phyloP scores from a whole-genome alignment of 2,113 vertebrate genomes.

The Caranx melampygus region DNA sequence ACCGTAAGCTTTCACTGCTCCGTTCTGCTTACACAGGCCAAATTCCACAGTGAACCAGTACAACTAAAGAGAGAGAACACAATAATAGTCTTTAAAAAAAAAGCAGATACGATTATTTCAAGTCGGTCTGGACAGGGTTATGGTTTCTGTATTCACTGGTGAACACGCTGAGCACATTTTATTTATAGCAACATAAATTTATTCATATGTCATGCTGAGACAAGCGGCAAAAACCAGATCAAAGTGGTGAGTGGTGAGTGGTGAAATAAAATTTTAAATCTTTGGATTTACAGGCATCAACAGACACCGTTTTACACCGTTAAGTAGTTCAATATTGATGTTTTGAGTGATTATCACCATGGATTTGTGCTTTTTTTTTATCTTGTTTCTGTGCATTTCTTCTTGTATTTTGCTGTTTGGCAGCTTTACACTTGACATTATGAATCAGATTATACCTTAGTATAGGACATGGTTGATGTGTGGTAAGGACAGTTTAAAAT shows the following conservation, averaged over 20 bases:
- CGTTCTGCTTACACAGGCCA: slow-evolving; percentile 87
- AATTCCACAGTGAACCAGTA: slow-evolving; percentile 90
- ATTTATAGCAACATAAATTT: no score
- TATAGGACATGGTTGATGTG: neutral
- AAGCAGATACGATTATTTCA: neutral
- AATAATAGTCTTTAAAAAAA: neutral
- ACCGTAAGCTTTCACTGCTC: slow-evolving; percentile 84
- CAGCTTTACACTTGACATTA: neutral
- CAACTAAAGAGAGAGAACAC: slow-evolving; percentile 69
- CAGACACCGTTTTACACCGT: neutral
- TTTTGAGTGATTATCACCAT: neutral
- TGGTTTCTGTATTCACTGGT: neutral
- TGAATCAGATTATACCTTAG: neutral
- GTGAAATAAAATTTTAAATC: no score
- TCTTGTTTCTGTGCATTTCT: neutral
- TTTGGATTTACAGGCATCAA: neutral
- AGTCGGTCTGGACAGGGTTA: no score
- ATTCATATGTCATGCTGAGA: neutral
- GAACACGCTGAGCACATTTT: neutral
- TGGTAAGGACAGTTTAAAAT: neutral
- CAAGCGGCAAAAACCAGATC: neutral
- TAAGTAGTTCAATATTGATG: neutral
- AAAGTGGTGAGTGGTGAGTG: no score
- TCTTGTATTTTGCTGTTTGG: neutral
- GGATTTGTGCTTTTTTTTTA: neutral